A percentile compares a stretch with the other conserved stretches of the same genome.
Evolutionary conservation across 2,888 invertebrate genomes (phyloP).

Genomic region (Mythimna pallens): DNA sequence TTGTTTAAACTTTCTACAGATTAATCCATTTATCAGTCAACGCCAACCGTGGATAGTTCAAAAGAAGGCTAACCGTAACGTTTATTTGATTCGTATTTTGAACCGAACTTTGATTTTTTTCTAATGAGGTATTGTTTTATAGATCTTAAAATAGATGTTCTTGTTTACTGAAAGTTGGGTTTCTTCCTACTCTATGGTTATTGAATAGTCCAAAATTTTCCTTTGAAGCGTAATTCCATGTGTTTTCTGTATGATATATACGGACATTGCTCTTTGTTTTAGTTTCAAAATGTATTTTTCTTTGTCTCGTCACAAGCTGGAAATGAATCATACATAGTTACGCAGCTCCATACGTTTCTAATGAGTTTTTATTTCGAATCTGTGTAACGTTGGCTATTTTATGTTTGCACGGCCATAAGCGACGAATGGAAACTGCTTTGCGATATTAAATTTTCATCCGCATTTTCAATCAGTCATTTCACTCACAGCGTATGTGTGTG

Average conservation of each 20-base stretch:
- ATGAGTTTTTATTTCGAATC: constrained; percentile 38
- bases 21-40: constrained; percentile 52
- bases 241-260: constrained; percentile 28
- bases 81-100: constrained; percentile 49
- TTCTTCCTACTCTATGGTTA: constrained; percentile 17
- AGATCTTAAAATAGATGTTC: constrained; percentile 55
- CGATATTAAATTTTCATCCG: constrained; percentile 66
- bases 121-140: constrained; percentile 46
- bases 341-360: constrained; percentile 37
- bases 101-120: constrained; percentile 51
- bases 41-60: constrained; percentile 43
- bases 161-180: constrained; percentile 33
- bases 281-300: constrained; percentile 30
- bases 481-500: constrained; percentile 46
- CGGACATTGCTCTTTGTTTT: constrained; percentile 44
- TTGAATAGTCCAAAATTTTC: constrained; percentile 7
- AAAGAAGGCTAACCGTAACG: constrained; percentile 46
- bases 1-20: constrained; percentile 55
- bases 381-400: constrained; percentile 31
- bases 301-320: constrained; percentile 37
- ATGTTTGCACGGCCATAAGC: constrained; percentile 37
- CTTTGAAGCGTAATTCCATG: constrained; percentile 14
- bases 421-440: constrained; percentile 50
- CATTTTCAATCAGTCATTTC: constrained; percentile 63
- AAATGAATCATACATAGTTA: constrained; percentile 44